These are phyloP conservation scores for Oryzias celebensis DNA, from an alignment of 2,113 vertebrate genomes.

Conservation along the genomic window DNA sequence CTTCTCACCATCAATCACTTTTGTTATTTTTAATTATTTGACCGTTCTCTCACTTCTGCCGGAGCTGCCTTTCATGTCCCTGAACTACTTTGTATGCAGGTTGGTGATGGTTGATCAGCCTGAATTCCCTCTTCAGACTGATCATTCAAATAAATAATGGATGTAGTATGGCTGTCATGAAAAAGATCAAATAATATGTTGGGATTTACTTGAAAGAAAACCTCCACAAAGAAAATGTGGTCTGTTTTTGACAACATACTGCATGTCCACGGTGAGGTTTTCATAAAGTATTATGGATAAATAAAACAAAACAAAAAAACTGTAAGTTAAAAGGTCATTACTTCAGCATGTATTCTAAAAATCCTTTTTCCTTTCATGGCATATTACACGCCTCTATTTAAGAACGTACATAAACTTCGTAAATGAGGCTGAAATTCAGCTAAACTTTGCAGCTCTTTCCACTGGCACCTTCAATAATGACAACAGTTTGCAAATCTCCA, in stretches of 20 bases:
- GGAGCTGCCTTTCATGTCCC: conserved; percentile 21
- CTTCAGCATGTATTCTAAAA: background rate
- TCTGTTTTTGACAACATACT: too few species aligned
- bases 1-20: background rate
- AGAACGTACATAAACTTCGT: background rate
- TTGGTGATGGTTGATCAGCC: conserved; percentile 7
- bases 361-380: too few species aligned
- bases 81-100: conserved; percentile 30
- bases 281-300: background rate
- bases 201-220: background rate
- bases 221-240: background rate
- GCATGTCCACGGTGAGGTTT: background rate
- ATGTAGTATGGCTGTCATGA: background rate
- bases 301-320: background rate
- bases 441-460: background rate
- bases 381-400: too few species aligned
- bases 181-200: background rate
- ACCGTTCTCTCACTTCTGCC: conserved; percentile 39
- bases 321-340: background rate
- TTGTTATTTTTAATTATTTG: conserved; percentile 19
- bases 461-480: too few species aligned
- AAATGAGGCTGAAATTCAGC: background rate
- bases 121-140: background rate
- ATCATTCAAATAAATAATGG: background rate
- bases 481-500: background rate